Conservation (phyloP, 1,140 invertebrate genomes). For the Drosophila saltans region DNA sequence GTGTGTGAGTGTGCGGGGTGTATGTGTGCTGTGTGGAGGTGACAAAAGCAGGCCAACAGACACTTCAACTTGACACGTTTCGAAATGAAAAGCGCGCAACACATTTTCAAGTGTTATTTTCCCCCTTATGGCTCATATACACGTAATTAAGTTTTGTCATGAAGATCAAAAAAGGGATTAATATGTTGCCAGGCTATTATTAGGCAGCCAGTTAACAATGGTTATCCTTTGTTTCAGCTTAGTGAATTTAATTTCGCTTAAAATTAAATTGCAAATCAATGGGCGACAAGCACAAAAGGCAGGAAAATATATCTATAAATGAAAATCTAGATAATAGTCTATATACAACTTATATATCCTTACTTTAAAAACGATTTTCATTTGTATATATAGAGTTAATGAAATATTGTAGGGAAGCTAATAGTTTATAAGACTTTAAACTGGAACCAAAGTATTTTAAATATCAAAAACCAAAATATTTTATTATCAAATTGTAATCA, state of each 20-base stretch:
- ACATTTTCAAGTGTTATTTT: slow-evolving; percentile 30
- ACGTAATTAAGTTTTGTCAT: slow-evolving; percentile 38
- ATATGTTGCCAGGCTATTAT: slow-evolving; percentile 40
- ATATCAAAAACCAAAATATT: too few species aligned
- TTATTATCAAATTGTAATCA: too few species aligned
- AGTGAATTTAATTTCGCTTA: slow-evolving; percentile 21
- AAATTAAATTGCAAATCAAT: slow-evolving; percentile 13
- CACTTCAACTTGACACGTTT: slow-evolving; percentile 59
- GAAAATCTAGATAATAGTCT: too few species aligned
- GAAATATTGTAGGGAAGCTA: too few species aligned
- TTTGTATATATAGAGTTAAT: too few species aligned
- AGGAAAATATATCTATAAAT: too few species aligned
- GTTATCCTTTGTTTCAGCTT: slow-evolving; percentile 2
- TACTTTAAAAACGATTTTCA: too few species aligned
- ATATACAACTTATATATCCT: too few species aligned
- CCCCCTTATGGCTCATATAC: slow-evolving; percentile 29
- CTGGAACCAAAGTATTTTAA: too few species aligned
- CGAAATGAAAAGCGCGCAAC: slow-evolving; percentile 53
- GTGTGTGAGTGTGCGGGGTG: background rate
- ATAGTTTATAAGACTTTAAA: too few species aligned
- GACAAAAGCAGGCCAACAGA: slow-evolving; percentile 48
- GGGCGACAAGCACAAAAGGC: background rate
- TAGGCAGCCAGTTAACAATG: slow-evolving; percentile 16
- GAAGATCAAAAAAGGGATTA: slow-evolving; percentile 49
- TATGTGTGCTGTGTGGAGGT: slow-evolving; percentile 10